These are phyloP conservation scores for Rattus rattus DNA, from an alignment of 2,113 vertebrate genomes.

Conservation along the genomic window DNA sequence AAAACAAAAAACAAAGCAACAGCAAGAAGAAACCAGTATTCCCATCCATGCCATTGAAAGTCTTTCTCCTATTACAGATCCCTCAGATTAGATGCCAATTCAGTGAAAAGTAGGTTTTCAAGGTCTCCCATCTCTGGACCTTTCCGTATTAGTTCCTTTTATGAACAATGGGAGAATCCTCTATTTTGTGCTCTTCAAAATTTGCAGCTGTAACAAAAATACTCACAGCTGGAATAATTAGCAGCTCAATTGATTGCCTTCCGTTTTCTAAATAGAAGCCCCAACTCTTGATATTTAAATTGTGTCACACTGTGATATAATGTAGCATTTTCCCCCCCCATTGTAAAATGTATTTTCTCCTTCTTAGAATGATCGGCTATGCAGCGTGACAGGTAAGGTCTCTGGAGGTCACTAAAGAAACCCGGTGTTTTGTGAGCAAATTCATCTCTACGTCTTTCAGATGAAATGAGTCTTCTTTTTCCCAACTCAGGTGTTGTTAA, in stretches of 20 bases:
- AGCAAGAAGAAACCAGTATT: slow-evolving; percentile 48
- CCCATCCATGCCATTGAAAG: slow-evolving; percentile 68
- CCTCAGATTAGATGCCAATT: slow-evolving; percentile 58
- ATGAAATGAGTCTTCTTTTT: not conserved
- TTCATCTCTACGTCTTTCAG: slow-evolving; percentile 47
- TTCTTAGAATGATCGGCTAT: slow-evolving; percentile 35
- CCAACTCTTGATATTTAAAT: slow-evolving; percentile 72
- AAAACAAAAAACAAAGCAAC: not conserved
- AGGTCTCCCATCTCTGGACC: slow-evolving; percentile 63
- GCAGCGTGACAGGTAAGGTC: slow-evolving; percentile 47
- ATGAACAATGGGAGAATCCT: slow-evolving; percentile 73
- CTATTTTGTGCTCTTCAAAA: slow-evolving; percentile 65
- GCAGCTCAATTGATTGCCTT: slow-evolving; percentile 72
- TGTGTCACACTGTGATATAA: slow-evolving; percentile 77
- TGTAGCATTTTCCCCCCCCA: slow-evolving; percentile 57
- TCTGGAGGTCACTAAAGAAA: slow-evolving; percentile 52
- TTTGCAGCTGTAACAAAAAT: slow-evolving; percentile 75
- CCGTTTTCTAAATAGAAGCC: slow-evolving; percentile 75
- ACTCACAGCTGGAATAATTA: slow-evolving; percentile 77
- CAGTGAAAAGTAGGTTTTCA: slow-evolving; percentile 60
- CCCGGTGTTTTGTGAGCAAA: slow-evolving; percentile 47
- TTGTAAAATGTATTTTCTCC: slow-evolving; percentile 60
- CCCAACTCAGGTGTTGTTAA: slow-evolving; percentile 4
- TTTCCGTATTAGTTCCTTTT: slow-evolving; percentile 57
- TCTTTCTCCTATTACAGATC: slow-evolving; percentile 55